Evolutionary conservation across 2,888 invertebrate genomes (phyloP), one percentile per base, ranked within the genome.

Genomic region (Cephus pulcher): DNA sequence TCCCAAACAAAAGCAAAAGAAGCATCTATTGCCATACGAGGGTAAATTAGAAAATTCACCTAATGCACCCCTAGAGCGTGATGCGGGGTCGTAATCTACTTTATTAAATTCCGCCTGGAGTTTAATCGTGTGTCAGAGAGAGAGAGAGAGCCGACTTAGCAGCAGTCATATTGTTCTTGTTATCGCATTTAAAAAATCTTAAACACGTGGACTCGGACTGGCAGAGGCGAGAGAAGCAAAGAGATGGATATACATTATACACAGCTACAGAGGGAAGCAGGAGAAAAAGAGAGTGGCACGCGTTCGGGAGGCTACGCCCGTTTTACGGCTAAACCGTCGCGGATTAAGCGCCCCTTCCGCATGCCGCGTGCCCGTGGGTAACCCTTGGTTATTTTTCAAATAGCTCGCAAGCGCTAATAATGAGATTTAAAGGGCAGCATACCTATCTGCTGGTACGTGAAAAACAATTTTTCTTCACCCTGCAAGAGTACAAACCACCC

Each of bases 371-470:
- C 73, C 76, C 75, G 76, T 77, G 80, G 76, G 76, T 69, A 78
- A 79, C 80, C 83, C 79, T 76, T 76, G 84, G 80, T 86, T 86
- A 85, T 84, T 88, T 86, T 84, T 87, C 85, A 76, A 82, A 81
- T 82, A 83, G 82, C 76, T 82, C 86, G 82, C 80, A 82, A 86
- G 86, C 83, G 81, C 82, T 82, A 82, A 86, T 88, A 89, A 89
- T 86, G 85, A 88, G 87, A 89, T 89, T 89, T 88, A 86, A 86
- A 89, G 86, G 87, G 80, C 84, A 75, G 77, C 79, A 33, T 34
- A 74, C 76, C 37, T 15, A 15, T 71, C 80, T 81, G 81, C 73
- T 82, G 81, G 79, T 80, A 78, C 82, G 82, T 81, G 80, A 82
- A 84, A 80, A 76, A 83, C 79, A 80, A 82, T 89, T 88, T 88